Evolutionary conservation across 30 jellyfish, hydroid and myxozoan genomes (phyloP), one percentile per base, ranked within the genome.

Genomic region (Hydractinia symbiolongicarpus): DNA sequence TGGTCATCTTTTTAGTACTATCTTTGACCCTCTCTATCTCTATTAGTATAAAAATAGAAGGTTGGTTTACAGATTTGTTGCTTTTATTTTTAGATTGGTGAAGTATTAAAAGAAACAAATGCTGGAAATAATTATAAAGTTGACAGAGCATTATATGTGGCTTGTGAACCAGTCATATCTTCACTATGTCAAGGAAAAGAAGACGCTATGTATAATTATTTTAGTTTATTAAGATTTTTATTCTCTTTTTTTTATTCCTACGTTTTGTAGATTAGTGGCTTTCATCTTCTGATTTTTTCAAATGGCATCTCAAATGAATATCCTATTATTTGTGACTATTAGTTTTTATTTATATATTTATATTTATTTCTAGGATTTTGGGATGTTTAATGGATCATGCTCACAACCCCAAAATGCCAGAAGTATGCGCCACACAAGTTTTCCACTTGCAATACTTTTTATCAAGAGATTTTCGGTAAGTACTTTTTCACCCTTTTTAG

Each of bases 381-480:
- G 78, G 95, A 78, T 93, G 98, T 80, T 82, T 93, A 67, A 93
- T 93, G 96, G 98, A 93, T 76, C 80, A 93, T 52, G 85, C 86
- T 44, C 78, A 93, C 53, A 68, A 90, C 16, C 85, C 81, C 8
- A 58, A 85, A 13, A 87, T 93, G 96, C 82, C 94, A 8, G 87
- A 83, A 5, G 88, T 66, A 56, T 93, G 98, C 64, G 91, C 85
- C 30, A 77, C 87, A 21, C 96, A 93, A 81, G 88, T 93, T 17
- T 93, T 79, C 78, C 98, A 93, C 72, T 72, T 93, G 66, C 98
- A 93, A 72, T 93, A 66, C 83, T 93, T 93, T 81, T 73, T 93
- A 44, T 94, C 98, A 44, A 83, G 98, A 52, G 98, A 93, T 84
- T 93, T 93, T 88, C 87, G 98, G 98, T 93, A 83, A n/a, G 84